These are phyloP conservation scores for Lucinisca nassula DNA, from an alignment of 2,888 invertebrate species.

Conservation along the genomic window DNA sequence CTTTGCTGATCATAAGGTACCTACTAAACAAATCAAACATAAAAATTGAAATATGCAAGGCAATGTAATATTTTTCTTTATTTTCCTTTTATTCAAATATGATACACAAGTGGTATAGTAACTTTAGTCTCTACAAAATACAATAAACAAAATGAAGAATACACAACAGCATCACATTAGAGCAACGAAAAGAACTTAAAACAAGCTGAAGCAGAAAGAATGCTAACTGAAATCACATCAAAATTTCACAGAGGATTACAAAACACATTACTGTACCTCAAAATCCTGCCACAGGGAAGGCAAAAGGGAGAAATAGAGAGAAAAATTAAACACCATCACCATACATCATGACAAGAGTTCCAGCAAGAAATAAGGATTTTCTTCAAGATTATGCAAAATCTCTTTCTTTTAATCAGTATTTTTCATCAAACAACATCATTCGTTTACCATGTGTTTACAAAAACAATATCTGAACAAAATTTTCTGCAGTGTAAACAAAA, in stretches of 20 bases:
- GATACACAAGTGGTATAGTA: not conserved
- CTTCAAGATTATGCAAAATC: no score
- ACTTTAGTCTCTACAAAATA: conserved; percentile 8
- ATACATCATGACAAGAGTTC: conserved; percentile 35
- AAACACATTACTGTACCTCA: conserved; percentile 76
- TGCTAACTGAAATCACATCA: conserved; percentile 11
- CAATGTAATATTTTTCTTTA: not conserved
- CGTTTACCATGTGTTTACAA: no score
- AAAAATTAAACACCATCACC: conserved; percentile 78
- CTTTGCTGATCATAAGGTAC: no score
- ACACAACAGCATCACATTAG: not conserved
- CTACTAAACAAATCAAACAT: no score
- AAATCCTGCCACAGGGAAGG: conserved; percentile 81
- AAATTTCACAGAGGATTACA: conserved; percentile 6
- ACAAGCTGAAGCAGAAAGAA: conserved; percentile 1
- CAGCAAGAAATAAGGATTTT: not conserved
- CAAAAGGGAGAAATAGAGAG: conserved; percentile 79
- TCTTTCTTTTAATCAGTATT: no score
- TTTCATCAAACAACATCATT: no score
- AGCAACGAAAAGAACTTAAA: not conserved
- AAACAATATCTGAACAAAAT: no score
- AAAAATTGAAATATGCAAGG: no score
- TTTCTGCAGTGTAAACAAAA: no score
- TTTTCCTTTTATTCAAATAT: not conserved
- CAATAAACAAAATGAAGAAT: not conserved